These are phyloP conservation scores for Leucopternis melanops DNA, from an alignment of 2,113 vertebrate genomes.

Conservation along the genomic window DNA sequence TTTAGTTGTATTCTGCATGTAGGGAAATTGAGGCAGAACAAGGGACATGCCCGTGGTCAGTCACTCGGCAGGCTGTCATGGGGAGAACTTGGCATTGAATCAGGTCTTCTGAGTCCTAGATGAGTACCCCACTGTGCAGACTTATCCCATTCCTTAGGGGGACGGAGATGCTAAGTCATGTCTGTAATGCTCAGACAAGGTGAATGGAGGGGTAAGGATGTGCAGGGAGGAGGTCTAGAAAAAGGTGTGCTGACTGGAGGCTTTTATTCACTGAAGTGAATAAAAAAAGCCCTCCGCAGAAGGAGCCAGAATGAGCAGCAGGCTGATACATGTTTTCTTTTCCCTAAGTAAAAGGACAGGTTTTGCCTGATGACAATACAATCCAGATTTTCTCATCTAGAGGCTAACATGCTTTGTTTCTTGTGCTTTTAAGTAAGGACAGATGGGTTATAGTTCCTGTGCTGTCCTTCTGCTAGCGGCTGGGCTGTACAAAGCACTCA, in stretches of 20 bases:
- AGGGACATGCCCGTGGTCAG: accelerated
- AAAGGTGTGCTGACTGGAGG: background rate
- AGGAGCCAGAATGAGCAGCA: background rate
- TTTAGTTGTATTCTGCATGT: background rate
- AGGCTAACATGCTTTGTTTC: background rate
- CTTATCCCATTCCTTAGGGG: background rate
- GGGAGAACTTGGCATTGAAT: background rate
- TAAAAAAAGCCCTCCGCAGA: background rate
- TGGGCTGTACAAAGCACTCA: background rate
- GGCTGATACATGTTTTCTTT: background rate
- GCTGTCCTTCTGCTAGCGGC: background rate
- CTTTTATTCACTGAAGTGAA: background rate
- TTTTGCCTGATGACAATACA: background rate
- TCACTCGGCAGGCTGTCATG: background rate
- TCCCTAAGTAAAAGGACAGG: background rate
- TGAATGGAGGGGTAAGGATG: background rate
- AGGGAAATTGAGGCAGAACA: background rate
- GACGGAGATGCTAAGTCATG: background rate
- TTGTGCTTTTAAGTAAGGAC: background rate
- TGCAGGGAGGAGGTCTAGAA: background rate
- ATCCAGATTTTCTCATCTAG: background rate
- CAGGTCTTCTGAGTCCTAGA: background rate
- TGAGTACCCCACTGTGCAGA: background rate
- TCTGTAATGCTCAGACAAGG: background rate
- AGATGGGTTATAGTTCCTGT: background rate